A percentile compares a stretch with the other conserved stretches of the same genome.
These are phyloP conservation scores for Scaptomyza graminum DNA, from an alignment of 1,140 invertebrate species.

Conservation along the genomic window DNA sequence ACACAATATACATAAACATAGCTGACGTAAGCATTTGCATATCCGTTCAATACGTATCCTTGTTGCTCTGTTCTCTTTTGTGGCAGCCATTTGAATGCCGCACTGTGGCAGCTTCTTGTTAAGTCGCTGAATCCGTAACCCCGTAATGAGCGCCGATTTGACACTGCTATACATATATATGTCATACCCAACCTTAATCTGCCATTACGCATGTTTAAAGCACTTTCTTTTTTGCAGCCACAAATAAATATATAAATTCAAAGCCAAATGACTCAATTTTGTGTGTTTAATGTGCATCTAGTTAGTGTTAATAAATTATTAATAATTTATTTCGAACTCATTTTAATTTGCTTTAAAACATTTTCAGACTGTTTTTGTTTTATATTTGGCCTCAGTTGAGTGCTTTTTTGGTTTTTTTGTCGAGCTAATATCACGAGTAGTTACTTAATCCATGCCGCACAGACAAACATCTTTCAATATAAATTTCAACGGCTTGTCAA, in stretches of 20 bases:
- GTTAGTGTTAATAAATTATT: too few species aligned
- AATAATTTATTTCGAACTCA: too few species aligned
- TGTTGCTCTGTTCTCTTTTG: not conserved
- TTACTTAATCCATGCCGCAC: constrained; percentile 64
- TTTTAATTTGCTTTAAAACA: not conserved
- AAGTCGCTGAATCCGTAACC: constrained; percentile 33
- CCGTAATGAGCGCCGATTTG: constrained; percentile 42
- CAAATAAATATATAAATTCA: too few species aligned
- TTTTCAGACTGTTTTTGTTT: too few species aligned
- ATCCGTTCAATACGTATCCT: constrained; percentile 29
- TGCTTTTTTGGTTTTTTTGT: not conserved
- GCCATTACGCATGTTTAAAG: not conserved
- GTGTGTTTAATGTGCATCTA: too few species aligned
- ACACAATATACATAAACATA: constrained; percentile 12
- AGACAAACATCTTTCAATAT: constrained; percentile 79
- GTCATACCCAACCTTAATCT: too few species aligned
- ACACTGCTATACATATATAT: not conserved
- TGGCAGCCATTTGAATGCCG: constrained; percentile 28
- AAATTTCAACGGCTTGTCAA: constrained; percentile 82
- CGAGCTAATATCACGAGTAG: constrained; percentile 21
- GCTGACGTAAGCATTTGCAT: constrained; percentile 40
- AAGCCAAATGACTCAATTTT: too few species aligned
- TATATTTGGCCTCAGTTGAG: not conserved
- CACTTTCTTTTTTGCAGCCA: too few species aligned
- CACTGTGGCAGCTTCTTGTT: constrained; percentile 34